Percentiles rank a stretch among this genome's conserved stretches.
Evolutionary conservation across 2,888 invertebrate genomes (phyloP).

Genomic region (Ichneumoninae sp.): DNA sequence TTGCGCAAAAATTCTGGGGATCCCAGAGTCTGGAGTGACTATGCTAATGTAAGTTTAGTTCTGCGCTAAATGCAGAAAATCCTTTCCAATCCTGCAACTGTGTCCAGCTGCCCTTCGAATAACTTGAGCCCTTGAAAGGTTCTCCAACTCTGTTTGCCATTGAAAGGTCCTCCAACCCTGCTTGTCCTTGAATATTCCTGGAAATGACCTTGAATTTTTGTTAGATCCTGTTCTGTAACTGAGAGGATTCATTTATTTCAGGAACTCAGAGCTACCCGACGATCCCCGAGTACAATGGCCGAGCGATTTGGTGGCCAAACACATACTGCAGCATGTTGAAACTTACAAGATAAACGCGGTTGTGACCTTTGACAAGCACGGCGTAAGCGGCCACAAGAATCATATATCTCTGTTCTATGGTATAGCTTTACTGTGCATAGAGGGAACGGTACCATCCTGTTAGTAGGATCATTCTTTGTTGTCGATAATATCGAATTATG

Average conservation of each 20-base stretch:
- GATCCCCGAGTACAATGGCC: constrained; percentile 92
- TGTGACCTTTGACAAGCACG: constrained; percentile 97
- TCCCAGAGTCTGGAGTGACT: constrained; percentile 91
- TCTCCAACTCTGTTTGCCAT: constrained; percentile 40
- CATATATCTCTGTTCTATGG: constrained; percentile 95
- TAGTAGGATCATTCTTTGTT: constrained; percentile 81
- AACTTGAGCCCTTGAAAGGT: not conserved
- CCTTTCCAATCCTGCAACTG: constrained; percentile 27
- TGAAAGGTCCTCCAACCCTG: no score
- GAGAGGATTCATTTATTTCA: constrained; percentile 84
- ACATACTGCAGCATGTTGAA: constrained; percentile 89
- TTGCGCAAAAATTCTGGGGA: constrained; percentile 92
- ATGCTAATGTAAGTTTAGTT: constrained; percentile 84
- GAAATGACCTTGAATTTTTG: not conserved
- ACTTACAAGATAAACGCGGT: constrained; percentile 92
- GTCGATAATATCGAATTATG: not conserved
- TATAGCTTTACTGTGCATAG: constrained; percentile 91
- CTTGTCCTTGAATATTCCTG: no score
- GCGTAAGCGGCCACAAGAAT: constrained; percentile 96
- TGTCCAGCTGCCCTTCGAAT: no score
- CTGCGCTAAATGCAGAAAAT: not conserved
- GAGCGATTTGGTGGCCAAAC: constrained; percentile 87
- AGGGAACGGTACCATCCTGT: constrained; percentile 91
- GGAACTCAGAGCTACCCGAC: constrained; percentile 91
- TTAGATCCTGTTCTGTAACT: not conserved